Conservation (phyloP, 2,888 invertebrate genomes). For the Xylocampa areola region DNA sequence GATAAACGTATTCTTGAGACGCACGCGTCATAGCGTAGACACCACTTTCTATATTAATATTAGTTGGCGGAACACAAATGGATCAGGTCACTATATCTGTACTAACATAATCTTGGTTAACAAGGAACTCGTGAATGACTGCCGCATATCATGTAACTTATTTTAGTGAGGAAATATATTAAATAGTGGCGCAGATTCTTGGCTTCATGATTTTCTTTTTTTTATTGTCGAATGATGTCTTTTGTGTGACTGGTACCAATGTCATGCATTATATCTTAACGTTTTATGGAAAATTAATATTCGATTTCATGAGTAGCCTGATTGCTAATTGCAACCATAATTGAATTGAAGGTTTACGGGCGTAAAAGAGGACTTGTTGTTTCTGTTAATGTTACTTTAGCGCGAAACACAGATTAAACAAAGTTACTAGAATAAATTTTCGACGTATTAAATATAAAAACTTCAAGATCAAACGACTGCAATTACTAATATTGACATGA, state of each 20-base stretch:
- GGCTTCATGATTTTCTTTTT: not conserved
- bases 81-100: slow-evolving; percentile 26
- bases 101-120: slow-evolving; percentile 4
- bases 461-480: slow-evolving; percentile 11
- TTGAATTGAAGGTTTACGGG: no score
- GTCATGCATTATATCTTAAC: no score
- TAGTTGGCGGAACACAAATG: slow-evolving; percentile 28
- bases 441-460: not conserved
- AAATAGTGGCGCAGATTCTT: not conserved
- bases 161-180: slow-evolving; percentile 10
- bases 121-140: slow-evolving; percentile 27
- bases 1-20: slow-evolving; percentile 14
- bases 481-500: slow-evolving; percentile 44
- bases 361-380: no score
- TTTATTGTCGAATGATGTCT: no score
- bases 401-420: not conserved
- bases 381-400: not conserved
- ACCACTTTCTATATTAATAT: slow-evolving; percentile 45
- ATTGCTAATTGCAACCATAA: no score
- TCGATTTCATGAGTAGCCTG: no score
- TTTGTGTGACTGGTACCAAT: no score
- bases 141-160: slow-evolving; percentile 11
- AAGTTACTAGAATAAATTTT: not conserved
- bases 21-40: not conserved
- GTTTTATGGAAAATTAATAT: no score